These are phyloP conservation scores for Crotalus horridus DNA, from an alignment of 2,113 vertebrate genomes.

Conservation along the genomic window DNA sequence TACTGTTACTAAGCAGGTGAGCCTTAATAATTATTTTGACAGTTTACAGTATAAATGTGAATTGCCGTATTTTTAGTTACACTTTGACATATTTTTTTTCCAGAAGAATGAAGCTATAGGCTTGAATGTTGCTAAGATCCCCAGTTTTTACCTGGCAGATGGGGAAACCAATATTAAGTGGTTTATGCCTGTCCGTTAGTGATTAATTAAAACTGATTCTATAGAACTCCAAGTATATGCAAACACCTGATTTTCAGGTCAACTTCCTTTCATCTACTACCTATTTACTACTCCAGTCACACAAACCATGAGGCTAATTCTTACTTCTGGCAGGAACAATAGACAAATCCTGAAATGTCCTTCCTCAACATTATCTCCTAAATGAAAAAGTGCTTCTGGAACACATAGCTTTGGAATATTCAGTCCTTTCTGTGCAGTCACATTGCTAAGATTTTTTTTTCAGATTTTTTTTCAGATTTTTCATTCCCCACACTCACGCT, in stretches of 20 bases:
- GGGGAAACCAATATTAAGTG: neutral
- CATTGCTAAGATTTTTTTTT: neutral
- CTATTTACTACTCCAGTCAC: neutral
- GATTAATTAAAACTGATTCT: neutral
- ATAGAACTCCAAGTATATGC: neutral
- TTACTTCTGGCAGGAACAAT: neutral
- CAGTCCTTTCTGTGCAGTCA: neutral
- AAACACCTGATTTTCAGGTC: neutral
- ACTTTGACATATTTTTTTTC: neutral
- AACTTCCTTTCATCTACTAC: neutral
- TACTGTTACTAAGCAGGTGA: neutral
- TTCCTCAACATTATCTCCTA: neutral
- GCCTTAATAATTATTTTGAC: neutral
- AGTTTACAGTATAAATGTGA: neutral
- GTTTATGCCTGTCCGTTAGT: neutral
- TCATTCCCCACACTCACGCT: neutral
- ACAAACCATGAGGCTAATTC: neutral
- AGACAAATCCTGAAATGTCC: neutral
- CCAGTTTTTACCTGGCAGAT: neutral
- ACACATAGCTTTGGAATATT: neutral
- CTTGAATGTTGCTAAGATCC: neutral
- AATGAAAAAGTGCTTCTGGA: neutral
- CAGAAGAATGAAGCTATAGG: neutral
- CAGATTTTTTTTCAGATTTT: neutral
- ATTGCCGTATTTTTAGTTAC: neutral